Evolutionary conservation across 2,113 vertebrate species (phyloP).

Genomic region (Morphnarchus princeps): DNA sequence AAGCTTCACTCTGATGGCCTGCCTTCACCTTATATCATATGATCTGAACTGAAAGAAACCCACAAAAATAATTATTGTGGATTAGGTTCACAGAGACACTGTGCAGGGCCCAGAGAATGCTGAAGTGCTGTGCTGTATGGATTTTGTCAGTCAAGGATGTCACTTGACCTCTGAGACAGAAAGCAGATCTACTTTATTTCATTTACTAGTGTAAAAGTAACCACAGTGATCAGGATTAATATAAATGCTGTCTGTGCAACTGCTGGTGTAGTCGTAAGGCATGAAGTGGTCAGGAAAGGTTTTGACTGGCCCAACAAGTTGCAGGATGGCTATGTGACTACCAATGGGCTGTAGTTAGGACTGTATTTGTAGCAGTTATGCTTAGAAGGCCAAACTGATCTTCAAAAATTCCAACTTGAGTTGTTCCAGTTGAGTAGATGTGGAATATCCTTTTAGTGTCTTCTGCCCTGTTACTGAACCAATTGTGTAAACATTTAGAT

Average conservation of each 20-base stretch:
- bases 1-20: background rate
- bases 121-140: background rate
- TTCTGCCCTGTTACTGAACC: background rate
- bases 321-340: background rate
- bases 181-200: background rate
- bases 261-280: background rate
- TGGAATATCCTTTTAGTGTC: background rate
- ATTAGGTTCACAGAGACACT: background rate
- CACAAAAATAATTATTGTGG: background rate
- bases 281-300: background rate
- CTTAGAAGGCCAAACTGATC: background rate
- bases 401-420: background rate
- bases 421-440: background rate
- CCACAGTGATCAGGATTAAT: background rate
- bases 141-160: background rate
- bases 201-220: background rate
- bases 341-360: background rate
- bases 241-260: background rate
- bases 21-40: background rate
- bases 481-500: background rate
- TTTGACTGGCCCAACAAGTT: background rate
- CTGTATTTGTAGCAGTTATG: background rate
- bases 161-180: background rate
- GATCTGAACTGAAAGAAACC: background rate
- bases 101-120: background rate